Conservation (phyloP, 2,113 vertebrate species). For the Ctenodactylus gundi region DNA sequence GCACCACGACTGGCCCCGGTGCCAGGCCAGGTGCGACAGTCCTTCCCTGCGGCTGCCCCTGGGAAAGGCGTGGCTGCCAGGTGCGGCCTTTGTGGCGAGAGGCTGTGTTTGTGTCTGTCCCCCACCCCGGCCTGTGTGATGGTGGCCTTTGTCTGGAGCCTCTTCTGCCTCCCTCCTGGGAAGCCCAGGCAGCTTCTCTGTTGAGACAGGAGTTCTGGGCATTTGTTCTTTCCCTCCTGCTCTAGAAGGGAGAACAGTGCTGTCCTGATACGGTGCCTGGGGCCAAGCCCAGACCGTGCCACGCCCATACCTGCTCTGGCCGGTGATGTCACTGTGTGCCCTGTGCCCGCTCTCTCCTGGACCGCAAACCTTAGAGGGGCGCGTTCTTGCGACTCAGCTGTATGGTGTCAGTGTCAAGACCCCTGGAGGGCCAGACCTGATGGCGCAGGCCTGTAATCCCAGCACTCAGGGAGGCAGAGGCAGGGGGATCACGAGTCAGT, state of each 20-base stretch:
- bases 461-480: too few species aligned
- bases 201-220: not conserved
- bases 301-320: not conserved
- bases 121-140: not conserved
- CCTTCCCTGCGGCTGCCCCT: not conserved
- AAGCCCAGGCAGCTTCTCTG: slow-evolving; percentile 37
- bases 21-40: not conserved
- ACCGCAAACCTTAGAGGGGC: fast-evolving
- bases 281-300: not conserved
- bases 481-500: too few species aligned
- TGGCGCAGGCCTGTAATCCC: too few species aligned
- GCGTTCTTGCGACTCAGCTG: not conserved
- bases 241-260: not conserved
- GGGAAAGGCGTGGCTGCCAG: slow-evolving; percentile 79
- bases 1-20: too few species aligned
- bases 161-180: not conserved
- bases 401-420: not conserved
- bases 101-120: slow-evolving; percentile 75
- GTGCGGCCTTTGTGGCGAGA: slow-evolving; percentile 73
- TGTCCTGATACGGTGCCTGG: not conserved
- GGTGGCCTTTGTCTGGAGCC: slow-evolving; percentile 53
- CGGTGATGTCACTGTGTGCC: not conserved
- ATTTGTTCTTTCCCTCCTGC: not conserved
- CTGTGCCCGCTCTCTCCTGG: not conserved
- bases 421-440: not conserved